Conservation (phyloP, 2,113 vertebrate species). For the Alectura lathami region DNA sequence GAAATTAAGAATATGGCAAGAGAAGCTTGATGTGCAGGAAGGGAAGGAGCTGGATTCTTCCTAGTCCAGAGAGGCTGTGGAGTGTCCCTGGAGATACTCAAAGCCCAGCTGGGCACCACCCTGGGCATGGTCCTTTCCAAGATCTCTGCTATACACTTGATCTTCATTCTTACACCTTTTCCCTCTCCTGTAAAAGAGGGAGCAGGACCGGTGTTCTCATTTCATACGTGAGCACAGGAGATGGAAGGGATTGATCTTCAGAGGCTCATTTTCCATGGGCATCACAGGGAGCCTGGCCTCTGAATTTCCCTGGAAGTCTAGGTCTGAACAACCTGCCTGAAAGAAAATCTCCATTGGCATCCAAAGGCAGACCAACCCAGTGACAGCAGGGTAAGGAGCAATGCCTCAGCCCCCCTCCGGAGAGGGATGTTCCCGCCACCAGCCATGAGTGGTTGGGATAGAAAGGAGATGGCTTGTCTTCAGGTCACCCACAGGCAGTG, state of each 20-base stretch:
- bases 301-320: neutral
- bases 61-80: neutral
- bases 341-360: neutral
- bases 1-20: neutral
- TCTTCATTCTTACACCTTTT: neutral
- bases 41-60: neutral
- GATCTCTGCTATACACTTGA: neutral
- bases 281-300: neutral
- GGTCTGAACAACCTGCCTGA: neutral
- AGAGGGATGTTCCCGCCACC: rapidly evolving
- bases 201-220: neutral
- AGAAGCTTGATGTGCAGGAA: neutral
- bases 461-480: neutral
- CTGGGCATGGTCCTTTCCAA: neutral
- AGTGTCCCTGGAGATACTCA: neutral
- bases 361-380: neutral
- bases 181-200: neutral
- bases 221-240: neutral
- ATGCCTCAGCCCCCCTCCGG: neutral
- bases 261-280: neutral
- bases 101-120: neutral
- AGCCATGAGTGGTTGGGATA: neutral
- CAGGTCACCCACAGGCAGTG: neutral
- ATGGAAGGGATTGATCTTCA: neutral
- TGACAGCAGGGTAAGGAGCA: neutral